Conservation (phyloP, 2,888 invertebrate genomes). For the Odontocolon sp. region DNA sequence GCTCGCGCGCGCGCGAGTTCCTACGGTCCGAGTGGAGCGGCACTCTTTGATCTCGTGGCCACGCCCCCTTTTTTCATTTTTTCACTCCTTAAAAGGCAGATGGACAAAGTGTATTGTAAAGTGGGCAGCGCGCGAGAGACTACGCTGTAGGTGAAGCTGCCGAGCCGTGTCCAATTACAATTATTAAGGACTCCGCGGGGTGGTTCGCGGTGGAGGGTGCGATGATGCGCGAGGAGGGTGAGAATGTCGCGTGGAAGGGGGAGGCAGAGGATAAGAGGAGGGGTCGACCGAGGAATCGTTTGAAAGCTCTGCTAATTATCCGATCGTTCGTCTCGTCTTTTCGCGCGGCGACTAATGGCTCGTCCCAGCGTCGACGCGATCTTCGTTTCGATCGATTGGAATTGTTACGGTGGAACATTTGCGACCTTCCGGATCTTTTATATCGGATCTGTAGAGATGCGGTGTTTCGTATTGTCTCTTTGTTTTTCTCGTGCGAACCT, state of each 20-base stretch:
- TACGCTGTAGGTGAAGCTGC: slow-evolving; percentile 69
- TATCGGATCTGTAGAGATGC: background rate
- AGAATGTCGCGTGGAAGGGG: slow-evolving; percentile 30
- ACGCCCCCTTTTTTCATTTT: slow-evolving; percentile 81
- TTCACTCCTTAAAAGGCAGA: slow-evolving; percentile 81
- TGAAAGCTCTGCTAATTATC: slow-evolving; percentile 74
- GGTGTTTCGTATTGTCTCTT: background rate
- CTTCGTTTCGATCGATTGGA: slow-evolving; percentile 15
- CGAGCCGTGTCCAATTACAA: slow-evolving; percentile 80
- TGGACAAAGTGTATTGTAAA: slow-evolving; percentile 81
- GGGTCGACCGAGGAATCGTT: slow-evolving; percentile 36
- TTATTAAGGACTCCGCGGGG: slow-evolving; percentile 78
- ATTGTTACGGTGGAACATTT: slow-evolving; percentile 26
- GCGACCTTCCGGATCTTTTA: slow-evolving; percentile 3
- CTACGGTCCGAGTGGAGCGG: slow-evolving; percentile 68
- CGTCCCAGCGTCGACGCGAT: slow-evolving; percentile 20
- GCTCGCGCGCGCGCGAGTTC: slow-evolving; percentile 41
- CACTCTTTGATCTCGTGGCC: slow-evolving; percentile 79
- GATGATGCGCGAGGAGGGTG: slow-evolving; percentile 32
- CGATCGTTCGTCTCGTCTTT: slow-evolving; percentile 72
- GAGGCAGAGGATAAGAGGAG: slow-evolving; percentile 46
- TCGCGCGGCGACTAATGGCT: slow-evolving; percentile 50
- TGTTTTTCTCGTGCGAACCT: slow-evolving; percentile 44
- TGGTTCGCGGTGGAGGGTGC: slow-evolving; percentile 60
- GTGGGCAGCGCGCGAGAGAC: slow-evolving; percentile 77